phyloP scores from a whole-genome alignment of 2,797 vertebrate genomes.

The Cynodonichthys magdalenae region DNA sequence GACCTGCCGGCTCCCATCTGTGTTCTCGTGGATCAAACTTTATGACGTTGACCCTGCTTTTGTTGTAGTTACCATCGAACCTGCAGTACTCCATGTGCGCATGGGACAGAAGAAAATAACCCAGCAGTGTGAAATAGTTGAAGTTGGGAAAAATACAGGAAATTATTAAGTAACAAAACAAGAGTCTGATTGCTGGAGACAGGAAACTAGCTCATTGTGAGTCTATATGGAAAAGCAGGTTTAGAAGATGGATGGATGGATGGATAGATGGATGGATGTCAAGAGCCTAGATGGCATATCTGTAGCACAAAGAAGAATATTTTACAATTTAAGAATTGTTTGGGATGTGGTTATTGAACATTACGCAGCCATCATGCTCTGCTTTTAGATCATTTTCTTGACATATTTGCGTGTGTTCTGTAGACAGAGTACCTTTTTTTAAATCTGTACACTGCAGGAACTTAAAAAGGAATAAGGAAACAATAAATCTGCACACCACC shows the following conservation, averaged over 20 bases:
- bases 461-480: constrained; percentile 21
- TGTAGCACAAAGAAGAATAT: constrained; percentile 26
- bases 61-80: neutral
- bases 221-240: no score
- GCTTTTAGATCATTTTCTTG: constrained; percentile 18
- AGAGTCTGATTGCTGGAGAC: constrained; percentile 24
- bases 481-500: constrained; percentile 31
- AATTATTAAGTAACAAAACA: constrained; percentile 20
- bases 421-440: constrained; percentile 16
- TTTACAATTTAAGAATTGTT: constrained; percentile 51
- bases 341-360: constrained; percentile 38
- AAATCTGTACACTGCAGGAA: constrained; percentile 6
- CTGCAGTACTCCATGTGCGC: neutral
- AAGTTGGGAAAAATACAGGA: neutral
- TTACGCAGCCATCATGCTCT: constrained; percentile 38
- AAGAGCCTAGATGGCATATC: no score
- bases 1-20: neutral
- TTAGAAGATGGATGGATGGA: no score
- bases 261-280: no score
- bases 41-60: neutral
- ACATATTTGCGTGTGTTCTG: constrained; percentile 10
- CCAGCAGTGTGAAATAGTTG: neutral
- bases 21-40: neutral
- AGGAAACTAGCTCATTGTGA: constrained; percentile 21
- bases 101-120: constrained; percentile 5